Conservation (phyloP, 2,797 vertebrate species). For the Muscicapa comitata region DNA sequence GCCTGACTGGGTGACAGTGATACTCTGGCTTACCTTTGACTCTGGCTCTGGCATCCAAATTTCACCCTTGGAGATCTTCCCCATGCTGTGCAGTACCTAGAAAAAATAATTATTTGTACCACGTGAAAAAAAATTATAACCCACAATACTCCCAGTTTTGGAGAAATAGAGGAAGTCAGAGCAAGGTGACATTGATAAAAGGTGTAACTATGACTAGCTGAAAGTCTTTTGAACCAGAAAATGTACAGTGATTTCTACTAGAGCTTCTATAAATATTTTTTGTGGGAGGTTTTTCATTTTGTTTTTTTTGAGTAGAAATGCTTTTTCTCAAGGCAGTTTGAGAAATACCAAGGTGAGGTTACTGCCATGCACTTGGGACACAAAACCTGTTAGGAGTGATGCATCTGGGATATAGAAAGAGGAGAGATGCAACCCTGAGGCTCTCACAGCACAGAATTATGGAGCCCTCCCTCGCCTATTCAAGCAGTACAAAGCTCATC, state of each 20-base stretch:
- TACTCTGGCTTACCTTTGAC: constrained; percentile 57
- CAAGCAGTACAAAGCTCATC: background rate
- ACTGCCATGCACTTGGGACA: fast-evolving
- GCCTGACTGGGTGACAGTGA: background rate
- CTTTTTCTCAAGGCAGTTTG: background rate
- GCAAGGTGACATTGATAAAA: background rate
- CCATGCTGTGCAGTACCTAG: constrained; percentile 72
- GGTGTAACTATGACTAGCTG: background rate
- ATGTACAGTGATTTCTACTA: background rate
- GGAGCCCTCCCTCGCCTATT: background rate
- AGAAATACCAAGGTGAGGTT: background rate
- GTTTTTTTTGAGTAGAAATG: background rate
- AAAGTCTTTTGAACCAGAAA: background rate
- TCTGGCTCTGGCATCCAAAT: constrained; percentile 76
- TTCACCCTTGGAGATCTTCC: constrained; percentile 69
- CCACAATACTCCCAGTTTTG: background rate
- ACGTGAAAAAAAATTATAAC: background rate
- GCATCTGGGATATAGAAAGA: background rate
- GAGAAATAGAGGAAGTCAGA: background rate
- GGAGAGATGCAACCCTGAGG: background rate
- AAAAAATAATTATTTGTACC: constrained; percentile 14
- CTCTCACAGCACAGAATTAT: background rate
- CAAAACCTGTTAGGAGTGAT: background rate
- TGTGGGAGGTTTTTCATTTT: fast-evolving
- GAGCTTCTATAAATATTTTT: background rate